Evolutionary conservation across 2,888 invertebrate species (phyloP), one percentile per base, ranked within the genome.

Genomic region (Stictocephala bisonia): DNA sequence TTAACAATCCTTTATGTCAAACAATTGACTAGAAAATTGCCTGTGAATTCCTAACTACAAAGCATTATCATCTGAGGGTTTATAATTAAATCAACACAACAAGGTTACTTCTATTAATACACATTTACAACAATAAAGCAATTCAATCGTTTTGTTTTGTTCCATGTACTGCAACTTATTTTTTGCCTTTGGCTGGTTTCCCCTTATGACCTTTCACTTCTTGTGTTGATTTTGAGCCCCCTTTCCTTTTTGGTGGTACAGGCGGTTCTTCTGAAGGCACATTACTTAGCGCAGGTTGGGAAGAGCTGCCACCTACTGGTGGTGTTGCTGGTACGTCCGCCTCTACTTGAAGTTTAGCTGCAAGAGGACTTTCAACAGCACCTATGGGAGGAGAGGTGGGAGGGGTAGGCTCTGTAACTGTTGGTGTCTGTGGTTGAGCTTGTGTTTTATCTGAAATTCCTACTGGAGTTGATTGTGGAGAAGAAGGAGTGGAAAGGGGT

Each of bases 241-340:
- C 76, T 66, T 76, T 75, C 26, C 78, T 75, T 58, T 77, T 80
- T 0, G 80, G 80, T 7, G 80, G 78, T 11, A 79, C 76, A 26
- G 80, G 80, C 3, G 79, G 76, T 56, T 76, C 79, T 11, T 77
- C 78, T 18, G 64, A 60, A 7, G 69, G 71, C 20, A 64, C 24
- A 11, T 53, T 40, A 22, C 51, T 20, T 40, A 29, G 51, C 20
- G 24, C 22, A 35, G 35, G 40, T 48, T 20, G 51, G n/a, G n/a
- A n/a, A 35, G 60, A 11, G 11, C 20, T 22, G 11, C 18, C 13
- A 13, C 72, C 13, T 68, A 53, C 71, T 51, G 74, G 48, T 41
- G 75, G 56, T 35, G 75, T 73, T 15, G 31, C 71, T 26, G 72
- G 67, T 18, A 74, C 81, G 83, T 83, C 82, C 0, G 83, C 83